Percentiles rank a stretch among this genome's conserved stretches.
Evolutionary conservation across 1,140 invertebrate species (phyloP).

Genomic region (Drosophila willistoni): DNA sequence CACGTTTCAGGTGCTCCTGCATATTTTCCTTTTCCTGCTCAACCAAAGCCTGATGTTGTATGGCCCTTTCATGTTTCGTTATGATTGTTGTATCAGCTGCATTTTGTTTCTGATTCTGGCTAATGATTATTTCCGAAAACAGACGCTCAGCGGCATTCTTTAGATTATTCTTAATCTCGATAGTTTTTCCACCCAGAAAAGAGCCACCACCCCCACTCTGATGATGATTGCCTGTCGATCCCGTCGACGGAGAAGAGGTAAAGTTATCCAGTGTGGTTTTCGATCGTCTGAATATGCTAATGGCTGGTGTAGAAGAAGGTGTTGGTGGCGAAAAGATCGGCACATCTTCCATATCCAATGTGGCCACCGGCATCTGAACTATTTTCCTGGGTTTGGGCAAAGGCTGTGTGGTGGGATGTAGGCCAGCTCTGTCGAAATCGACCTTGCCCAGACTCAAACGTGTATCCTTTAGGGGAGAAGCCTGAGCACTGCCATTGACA

Average conservation of each 20-base stretch:
- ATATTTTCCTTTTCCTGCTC: constrained; percentile 60
- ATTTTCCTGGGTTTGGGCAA: constrained; percentile 75
- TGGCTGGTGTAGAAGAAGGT: constrained; percentile 39
- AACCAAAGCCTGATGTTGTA: constrained; percentile 68
- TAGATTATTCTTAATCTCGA: constrained; percentile 79
- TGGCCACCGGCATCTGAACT: constrained; percentile 74
- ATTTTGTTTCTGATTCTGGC: constrained; percentile 67
- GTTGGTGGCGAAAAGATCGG: constrained; percentile 29
- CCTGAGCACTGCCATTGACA: constrained; percentile 46
- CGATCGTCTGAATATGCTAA: constrained; percentile 70
- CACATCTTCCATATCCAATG: constrained; percentile 70
- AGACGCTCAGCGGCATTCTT: constrained; percentile 81
- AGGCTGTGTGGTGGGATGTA: constrained; percentile 66
- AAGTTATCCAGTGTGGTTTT: constrained; percentile 75
- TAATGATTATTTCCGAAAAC: constrained; percentile 81
- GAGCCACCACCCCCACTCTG: constrained; percentile 6
- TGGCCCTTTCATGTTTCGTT: constrained; percentile 74
- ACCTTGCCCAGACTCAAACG: constrained; percentile 73
- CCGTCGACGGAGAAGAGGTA: constrained; percentile 22
- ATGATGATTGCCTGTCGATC: background rate
- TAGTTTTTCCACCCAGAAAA: constrained; percentile 65
- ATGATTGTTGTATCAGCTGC: constrained; percentile 63
- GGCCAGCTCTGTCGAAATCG: constrained; percentile 69
- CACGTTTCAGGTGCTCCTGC: constrained; percentile 48
- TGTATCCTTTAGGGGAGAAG: constrained; percentile 62